phyloP scores from a whole-genome alignment of 2,113 vertebrate genomes.

The Nesogale talazaci region DNA sequence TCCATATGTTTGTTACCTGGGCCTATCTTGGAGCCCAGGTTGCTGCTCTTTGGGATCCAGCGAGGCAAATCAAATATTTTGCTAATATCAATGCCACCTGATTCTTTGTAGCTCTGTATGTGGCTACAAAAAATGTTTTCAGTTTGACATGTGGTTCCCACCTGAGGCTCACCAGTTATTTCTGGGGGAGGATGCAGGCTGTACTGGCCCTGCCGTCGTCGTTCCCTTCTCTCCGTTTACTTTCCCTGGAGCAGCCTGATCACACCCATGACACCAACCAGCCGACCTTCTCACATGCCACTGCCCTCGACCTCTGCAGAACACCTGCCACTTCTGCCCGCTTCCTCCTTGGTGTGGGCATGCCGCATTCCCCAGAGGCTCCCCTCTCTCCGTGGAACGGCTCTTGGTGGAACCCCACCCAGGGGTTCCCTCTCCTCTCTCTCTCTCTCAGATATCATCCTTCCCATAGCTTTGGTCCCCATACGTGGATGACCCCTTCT shows the following conservation, averaged over 20 bases:
- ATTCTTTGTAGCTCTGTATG: neutral
- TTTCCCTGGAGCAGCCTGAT: too few species aligned
- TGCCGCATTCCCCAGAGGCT: neutral
- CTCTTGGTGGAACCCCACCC: too few species aligned
- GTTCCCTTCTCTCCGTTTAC: neutral
- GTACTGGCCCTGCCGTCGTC: accelerated
- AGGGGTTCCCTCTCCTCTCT: neutral
- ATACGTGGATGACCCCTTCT: neutral
- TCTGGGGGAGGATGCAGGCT: neutral
- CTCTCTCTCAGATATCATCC: neutral
- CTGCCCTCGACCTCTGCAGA: neutral
- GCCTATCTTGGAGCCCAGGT: neutral
- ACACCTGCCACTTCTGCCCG: neutral
- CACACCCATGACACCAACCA: neutral
- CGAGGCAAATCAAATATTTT: neutral
- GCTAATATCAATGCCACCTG: neutral
- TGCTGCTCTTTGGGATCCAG: neutral
- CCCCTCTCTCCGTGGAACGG: neutral
- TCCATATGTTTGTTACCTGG: neutral
- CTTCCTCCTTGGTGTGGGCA: neutral
- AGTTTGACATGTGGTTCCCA: neutral
- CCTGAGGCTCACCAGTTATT: neutral
- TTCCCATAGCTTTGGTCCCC: neutral
- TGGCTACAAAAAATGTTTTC: neutral
- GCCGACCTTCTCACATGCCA: neutral